Conservation (phyloP, 2,113 vertebrate genomes). For the Indri indri region DNA sequence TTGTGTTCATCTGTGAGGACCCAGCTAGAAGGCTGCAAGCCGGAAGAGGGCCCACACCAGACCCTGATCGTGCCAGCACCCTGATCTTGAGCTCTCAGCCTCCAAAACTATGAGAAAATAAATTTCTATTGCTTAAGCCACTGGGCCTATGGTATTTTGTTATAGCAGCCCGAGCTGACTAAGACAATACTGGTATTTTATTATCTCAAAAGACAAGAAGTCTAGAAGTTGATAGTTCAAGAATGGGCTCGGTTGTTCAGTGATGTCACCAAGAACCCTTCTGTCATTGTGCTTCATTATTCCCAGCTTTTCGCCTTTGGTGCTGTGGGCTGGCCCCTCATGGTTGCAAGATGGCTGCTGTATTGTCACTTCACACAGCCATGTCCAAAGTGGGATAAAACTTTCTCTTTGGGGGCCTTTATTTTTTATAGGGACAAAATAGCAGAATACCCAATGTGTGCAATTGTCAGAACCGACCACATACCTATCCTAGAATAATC, state of each 20-base stretch:
- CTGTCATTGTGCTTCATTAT: background rate
- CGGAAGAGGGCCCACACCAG: background rate
- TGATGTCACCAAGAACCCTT: background rate
- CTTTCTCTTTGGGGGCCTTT: background rate
- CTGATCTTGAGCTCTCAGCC: background rate
- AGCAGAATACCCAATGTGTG: background rate
- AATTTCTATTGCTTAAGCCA: background rate
- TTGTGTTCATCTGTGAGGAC: background rate
- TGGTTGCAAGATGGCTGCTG: background rate
- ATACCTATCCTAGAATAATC: background rate
- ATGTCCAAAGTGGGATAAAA: background rate
- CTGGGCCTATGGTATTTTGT: background rate
- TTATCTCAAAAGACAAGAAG: too few relatives aligned
- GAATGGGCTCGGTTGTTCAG: background rate
- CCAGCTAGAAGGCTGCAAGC: background rate
- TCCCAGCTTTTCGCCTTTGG: background rate
- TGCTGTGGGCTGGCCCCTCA: background rate
- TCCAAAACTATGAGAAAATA: background rate
- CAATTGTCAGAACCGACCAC: background rate
- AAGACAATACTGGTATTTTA: background rate
- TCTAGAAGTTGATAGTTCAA: background rate
- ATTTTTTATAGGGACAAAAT: background rate
- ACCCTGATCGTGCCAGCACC: background rate
- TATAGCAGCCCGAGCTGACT: background rate
- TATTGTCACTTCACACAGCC: background rate